Evolutionary conservation across 2,113 vertebrate genomes (phyloP).

Genomic region (Lagopus muta): DNA sequence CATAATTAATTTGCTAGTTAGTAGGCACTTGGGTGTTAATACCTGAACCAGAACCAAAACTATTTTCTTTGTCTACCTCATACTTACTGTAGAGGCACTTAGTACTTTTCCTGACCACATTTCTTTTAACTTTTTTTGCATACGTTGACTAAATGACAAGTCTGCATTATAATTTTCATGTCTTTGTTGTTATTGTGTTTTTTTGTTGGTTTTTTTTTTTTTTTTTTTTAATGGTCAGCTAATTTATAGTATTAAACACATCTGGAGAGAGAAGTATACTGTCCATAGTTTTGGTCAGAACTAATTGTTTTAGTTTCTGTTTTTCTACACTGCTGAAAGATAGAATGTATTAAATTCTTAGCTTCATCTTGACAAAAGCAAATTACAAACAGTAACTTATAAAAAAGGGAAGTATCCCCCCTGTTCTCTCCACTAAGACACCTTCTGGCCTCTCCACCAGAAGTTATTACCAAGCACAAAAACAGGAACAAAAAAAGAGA

Average conservation of each 20-base stretch:
- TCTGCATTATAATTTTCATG: not conserved
- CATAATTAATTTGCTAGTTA: not conserved
- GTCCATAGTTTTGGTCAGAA: not conserved
- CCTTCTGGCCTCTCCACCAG: rapidly evolving
- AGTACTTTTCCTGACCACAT: not conserved
- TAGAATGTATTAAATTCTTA: not conserved
- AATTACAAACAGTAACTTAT: not conserved
- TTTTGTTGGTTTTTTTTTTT: too few relatives aligned
- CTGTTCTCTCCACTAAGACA: not conserved
- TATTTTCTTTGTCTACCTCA: not conserved
- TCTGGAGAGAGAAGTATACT: not conserved
- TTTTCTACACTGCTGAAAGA: not conserved
- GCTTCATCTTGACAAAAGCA: not conserved
- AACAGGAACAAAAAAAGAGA: not conserved
- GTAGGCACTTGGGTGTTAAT: not conserved
- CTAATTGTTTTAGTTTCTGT: not conserved
- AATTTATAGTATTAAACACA: not conserved
- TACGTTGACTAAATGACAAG: not conserved
- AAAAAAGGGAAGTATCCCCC: not conserved
- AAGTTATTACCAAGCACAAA: not conserved
- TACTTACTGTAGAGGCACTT: not conserved
- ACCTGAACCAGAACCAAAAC: not conserved
- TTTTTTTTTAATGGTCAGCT: not conserved
- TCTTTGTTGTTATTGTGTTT: not conserved
- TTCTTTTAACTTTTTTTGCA: not conserved